Evolutionary conservation across 2,888 invertebrate species (phyloP).

Genomic region (Pachliopta kotzebuea): DNA sequence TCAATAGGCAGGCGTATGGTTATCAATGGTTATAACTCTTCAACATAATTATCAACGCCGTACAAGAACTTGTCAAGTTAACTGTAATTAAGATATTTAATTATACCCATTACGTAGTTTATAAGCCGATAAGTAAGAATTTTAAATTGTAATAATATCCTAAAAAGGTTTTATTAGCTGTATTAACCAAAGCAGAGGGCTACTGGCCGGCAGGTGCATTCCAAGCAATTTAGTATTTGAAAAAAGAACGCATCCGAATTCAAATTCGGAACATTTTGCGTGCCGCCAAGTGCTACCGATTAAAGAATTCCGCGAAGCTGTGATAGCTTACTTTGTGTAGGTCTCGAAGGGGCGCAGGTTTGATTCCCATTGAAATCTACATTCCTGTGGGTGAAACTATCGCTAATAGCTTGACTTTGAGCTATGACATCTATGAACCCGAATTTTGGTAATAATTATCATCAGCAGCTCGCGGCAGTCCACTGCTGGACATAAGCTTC

Average conservation of each 20-base stretch:
- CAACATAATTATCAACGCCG: too few relatives aligned
- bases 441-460: too few relatives aligned
- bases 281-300: constrained; percentile 57
- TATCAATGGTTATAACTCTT: too few relatives aligned
- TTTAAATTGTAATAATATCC: not conserved
- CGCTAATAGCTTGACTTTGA: too few relatives aligned
- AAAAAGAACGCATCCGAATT: constrained; percentile 40
- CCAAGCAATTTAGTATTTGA: constrained; percentile 51
- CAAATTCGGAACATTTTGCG: constrained; percentile 44
- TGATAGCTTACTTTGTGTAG: too few relatives aligned
- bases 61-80: not conserved
- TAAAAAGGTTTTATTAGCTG: constrained; percentile 11
- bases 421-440: too few relatives aligned
- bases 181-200: constrained; percentile 30
- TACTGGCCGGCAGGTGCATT: constrained; percentile 51
- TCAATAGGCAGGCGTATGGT: too few relatives aligned
- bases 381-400: too few relatives aligned
- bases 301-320: constrained; percentile 52
- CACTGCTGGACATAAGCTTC: too few relatives aligned
- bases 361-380: too few relatives aligned
- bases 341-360: too few relatives aligned
- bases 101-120: not conserved
- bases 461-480: too few relatives aligned
- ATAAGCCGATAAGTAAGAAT: constrained; percentile 5
- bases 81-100: not conserved